Conservation (phyloP, 2,888 invertebrate genomes). For the Ethmia dodecea region DNA sequence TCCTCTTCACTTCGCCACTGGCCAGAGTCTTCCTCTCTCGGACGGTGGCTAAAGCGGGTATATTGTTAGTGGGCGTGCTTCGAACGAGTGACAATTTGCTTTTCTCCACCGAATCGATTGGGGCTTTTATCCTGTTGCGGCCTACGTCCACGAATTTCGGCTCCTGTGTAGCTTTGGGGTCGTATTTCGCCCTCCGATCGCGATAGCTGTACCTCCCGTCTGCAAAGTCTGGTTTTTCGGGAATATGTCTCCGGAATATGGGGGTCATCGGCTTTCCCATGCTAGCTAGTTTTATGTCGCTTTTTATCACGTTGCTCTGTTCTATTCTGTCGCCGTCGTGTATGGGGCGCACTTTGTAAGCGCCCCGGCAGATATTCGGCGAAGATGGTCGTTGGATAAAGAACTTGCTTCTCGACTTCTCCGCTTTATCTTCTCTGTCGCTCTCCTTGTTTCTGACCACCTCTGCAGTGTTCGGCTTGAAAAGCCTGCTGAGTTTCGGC, state of each 20-base stretch:
- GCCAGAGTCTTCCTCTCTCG: conserved; percentile 29
- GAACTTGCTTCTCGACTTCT: conserved; percentile 62
- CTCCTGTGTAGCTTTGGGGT: conserved; percentile 28
- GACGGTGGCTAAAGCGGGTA: conserved; percentile 29
- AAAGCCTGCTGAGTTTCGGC: conserved; percentile 61
- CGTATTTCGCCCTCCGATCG: conserved; percentile 39
- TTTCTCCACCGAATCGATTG: conserved; percentile 23
- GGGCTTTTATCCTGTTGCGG: conserved; percentile 45
- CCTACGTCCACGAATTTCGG: conserved; percentile 44
- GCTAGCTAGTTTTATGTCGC: conserved; percentile 57
- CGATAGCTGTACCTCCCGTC: conserved; percentile 62
- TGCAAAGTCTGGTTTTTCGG: conserved; percentile 47
- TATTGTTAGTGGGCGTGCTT: conserved; percentile 27
- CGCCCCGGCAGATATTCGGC: conserved; percentile 36
- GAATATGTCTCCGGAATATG: conserved; percentile 51
- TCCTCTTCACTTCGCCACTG: conserved; percentile 29
- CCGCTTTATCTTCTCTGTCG: conserved; percentile 25
- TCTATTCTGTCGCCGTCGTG: conserved; percentile 18
- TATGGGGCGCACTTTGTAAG: conserved; percentile 47
- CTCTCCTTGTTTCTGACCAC: conserved; percentile 36
- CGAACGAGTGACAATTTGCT: conserved; percentile 30
- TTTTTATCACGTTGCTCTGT: conserved; percentile 44
- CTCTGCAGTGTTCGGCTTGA: conserved; percentile 51
- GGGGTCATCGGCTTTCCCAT: conserved; percentile 71
- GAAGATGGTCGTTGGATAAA: conserved; percentile 57